Evolutionary conservation across 2,113 vertebrate species (phyloP).

Genomic region (Myiopsitta monachus): DNA sequence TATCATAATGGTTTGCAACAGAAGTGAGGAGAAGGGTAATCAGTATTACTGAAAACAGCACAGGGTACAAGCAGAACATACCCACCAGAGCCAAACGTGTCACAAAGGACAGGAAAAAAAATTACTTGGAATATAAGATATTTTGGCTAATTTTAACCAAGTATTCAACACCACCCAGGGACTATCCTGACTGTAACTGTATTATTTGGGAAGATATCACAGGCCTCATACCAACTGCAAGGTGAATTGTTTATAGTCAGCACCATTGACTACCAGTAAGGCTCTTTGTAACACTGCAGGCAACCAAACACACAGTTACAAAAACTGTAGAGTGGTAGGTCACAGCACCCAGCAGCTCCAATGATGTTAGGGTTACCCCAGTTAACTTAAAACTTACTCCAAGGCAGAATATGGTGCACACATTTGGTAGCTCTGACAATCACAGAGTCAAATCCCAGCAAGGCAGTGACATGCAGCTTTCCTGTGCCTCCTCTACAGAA

Average conservation of each 20-base stretch:
- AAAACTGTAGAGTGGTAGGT: background rate
- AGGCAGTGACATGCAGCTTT: background rate
- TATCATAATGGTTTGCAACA: background rate
- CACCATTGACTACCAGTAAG: background rate
- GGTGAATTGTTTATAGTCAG: background rate
- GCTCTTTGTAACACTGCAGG: background rate
- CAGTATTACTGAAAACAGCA: background rate
- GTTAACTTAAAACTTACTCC: background rate
- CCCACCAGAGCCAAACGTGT: background rate
- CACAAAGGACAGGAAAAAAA: background rate
- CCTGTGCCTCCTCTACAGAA: background rate
- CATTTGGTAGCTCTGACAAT: background rate
- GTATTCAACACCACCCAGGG: background rate
- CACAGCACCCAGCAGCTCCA: background rate
- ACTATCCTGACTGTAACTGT: background rate
- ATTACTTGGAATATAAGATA: background rate
- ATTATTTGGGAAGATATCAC: background rate
- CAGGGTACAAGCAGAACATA: background rate
- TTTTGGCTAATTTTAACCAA: slow-evolving; percentile 19
- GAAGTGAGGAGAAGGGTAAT: background rate
- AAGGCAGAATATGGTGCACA: background rate
- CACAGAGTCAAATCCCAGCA: background rate
- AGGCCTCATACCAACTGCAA: background rate
- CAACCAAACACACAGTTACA: background rate
- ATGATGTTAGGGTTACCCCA: no score